Percentiles rank a stretch among this genome's conserved stretches.
Evolutionary conservation across 2,888 invertebrate species (phyloP).

Genomic region (Plutella xylostella): DNA sequence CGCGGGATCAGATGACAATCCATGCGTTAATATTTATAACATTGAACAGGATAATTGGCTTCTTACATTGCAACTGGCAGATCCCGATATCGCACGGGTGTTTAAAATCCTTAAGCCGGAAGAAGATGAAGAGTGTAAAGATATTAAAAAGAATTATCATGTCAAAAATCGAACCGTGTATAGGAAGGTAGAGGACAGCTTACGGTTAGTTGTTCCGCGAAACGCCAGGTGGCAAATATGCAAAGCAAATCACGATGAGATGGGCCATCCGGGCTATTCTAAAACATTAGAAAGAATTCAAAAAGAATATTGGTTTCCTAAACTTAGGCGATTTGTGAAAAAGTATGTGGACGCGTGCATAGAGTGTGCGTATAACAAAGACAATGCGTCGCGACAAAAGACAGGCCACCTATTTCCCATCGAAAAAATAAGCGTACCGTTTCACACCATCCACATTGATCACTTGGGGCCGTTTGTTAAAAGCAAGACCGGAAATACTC

Average conservation of each 20-base stretch:
- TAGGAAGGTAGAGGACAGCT: not conserved
- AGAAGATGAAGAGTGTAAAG: not conserved
- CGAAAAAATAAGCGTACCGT: not conserved
- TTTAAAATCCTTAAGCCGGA: not conserved
- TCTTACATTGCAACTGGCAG: not conserved
- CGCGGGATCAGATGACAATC: not conserved
- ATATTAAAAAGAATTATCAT: not conserved
- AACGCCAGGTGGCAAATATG: not conserved
- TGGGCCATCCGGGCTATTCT: not conserved
- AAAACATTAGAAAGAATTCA: constrained; percentile 2
- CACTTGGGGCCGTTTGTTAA: constrained; percentile 4
- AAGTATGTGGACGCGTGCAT: not conserved
- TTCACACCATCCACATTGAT: not conserved
- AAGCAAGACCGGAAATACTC: not conserved
- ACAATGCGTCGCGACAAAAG: not conserved
- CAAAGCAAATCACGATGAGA: not conserved
- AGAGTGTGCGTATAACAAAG: not conserved
- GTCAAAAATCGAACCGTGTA: not conserved
- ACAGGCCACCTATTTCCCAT: not conserved
- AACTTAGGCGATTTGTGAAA: not conserved
- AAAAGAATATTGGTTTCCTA: constrained; percentile 2
- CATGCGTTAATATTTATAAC: not conserved
- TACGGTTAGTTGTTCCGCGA: constrained; percentile 1
- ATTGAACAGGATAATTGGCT: not conserved
- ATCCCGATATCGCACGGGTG: constrained; percentile 2